These are phyloP conservation scores for Pangasius macronema DNA, from an alignment of 2,797 vertebrate species.

Conservation along the genomic window DNA sequence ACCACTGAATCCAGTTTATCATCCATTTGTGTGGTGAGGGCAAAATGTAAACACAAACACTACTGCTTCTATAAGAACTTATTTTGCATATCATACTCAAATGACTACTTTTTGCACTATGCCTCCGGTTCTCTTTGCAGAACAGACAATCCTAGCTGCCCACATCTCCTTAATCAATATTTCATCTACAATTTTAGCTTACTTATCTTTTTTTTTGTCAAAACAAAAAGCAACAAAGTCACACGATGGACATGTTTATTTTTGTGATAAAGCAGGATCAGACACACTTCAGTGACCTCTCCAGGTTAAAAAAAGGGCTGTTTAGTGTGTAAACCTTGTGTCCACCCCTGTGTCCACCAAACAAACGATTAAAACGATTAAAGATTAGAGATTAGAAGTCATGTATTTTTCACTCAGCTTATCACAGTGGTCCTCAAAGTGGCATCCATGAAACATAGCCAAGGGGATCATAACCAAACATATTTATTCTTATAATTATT, in stretches of 20 bases:
- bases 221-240: neutral
- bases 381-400: neutral
- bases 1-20: constrained; percentile 7
- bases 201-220: neutral
- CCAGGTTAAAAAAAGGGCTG: neutral
- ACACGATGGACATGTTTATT: neutral
- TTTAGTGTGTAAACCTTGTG: neutral
- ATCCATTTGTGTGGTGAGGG: neutral
- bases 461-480: neutral
- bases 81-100: neutral
- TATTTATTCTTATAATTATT: neutral
- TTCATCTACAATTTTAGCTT: neutral
- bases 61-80: neutral
- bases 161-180: neutral
- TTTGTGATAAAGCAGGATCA: neutral
- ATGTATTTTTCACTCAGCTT: neutral
- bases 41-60: neutral
- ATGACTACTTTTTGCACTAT: neutral
- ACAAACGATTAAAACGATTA: neutral
- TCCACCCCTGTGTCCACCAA: neutral
- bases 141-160: neutral
- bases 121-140: neutral
- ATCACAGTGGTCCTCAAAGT: neutral
- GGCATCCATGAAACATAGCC: neutral
- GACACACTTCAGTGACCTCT: neutral